Evolutionary conservation across 2,113 vertebrate genomes (phyloP), one percentile per base, ranked within the genome.

Genomic region (Campylomormyrus tamandua): DNA sequence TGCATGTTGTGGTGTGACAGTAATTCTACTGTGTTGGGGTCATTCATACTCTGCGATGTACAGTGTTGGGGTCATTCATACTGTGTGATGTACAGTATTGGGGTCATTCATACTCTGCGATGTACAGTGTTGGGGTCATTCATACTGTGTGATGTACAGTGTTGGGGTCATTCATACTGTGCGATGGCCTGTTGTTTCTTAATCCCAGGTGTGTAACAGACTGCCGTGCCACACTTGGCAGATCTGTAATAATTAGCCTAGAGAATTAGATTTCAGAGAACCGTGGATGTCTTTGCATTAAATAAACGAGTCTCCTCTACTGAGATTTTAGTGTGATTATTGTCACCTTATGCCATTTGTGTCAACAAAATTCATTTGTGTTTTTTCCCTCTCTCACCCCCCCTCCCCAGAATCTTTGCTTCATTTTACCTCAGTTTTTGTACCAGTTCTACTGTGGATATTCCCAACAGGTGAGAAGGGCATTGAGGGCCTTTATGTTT

Each of bases 361-460:
- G 21, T 85, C 3, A 49, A 13, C n/a, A 50, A 21, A 39, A 27
- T 5, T 52, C 10, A 35, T 91, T 39, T 91, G 31, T 90, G 3
- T 92, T 21, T 91, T 56, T 94, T 83, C 39, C 77, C 93, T 93
- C 90, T 92, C 74, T 39, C 91, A 93, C 91, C 35, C 35, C 90
- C 6, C 49, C 93, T 91, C 27, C 49, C 49, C 92, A 99, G 98
- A 99, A 99, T 93, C 97, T 99, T 93, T 99, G 98, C 95, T 99
- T 99, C 96, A 99, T 99, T 94, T 97, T 99, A 94, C 98, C 98
- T 48, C 98, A 99, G 92, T 99, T 99, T 98, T 97, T 99, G 94
- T 99, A 98, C 96, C 98, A 99, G 95, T 99, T 99, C 94, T 99
- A 98, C 96, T 99, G 98, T 93, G 98, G 98, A 92, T 99, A 97